A percentile compares a stretch with the other conserved stretches of the same genome.
These are phyloP conservation scores for Nebria salina DNA, from an alignment of 2,888 invertebrate species.

Conservation along the genomic window DNA sequence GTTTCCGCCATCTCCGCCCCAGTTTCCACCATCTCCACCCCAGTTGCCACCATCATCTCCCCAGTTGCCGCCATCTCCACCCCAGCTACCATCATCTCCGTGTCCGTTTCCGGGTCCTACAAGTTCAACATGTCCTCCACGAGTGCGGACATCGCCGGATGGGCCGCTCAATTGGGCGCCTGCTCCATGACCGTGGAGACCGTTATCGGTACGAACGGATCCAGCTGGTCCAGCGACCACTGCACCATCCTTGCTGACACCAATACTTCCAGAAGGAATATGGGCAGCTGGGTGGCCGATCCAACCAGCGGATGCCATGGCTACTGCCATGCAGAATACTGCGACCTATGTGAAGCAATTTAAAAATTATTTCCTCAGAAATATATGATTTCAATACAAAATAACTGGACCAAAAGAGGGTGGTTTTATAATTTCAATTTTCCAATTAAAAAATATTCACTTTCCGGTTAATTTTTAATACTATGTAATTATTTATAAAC, in stretches of 20 bases:
- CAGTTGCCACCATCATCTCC: constrained; percentile 52
- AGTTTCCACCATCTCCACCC: constrained; percentile 56
- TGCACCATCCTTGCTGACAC: constrained; percentile 54
- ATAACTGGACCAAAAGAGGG: not conserved
- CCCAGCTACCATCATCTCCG: constrained; percentile 54
- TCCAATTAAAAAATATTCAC: not conserved
- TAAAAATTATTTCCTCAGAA: no score
- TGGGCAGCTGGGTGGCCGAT: constrained; percentile 14
- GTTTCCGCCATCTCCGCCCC: constrained; percentile 56
- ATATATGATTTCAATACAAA: not conserved
- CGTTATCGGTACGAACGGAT: constrained; percentile 46
- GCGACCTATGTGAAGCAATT: constrained; percentile 1
- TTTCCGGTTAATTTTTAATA: not conserved
- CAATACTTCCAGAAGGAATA: constrained; percentile 48
- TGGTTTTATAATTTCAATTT: not conserved
- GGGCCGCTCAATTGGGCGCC: constrained; percentile 54
- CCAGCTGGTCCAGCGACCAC: constrained; percentile 54
- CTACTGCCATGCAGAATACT: constrained; percentile 17
- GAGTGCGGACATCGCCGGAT: constrained; percentile 53
- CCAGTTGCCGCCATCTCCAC: constrained; percentile 54
- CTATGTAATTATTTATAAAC: not conserved
- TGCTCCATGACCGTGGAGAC: constrained; percentile 52
- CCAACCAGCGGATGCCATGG: constrained; percentile 1
- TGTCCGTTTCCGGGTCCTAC: constrained; percentile 25
- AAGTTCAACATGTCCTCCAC: constrained; percentile 49